phyloP scores from a whole-genome alignment of 2,113 vertebrate genomes.

The Nicator chloris region DNA sequence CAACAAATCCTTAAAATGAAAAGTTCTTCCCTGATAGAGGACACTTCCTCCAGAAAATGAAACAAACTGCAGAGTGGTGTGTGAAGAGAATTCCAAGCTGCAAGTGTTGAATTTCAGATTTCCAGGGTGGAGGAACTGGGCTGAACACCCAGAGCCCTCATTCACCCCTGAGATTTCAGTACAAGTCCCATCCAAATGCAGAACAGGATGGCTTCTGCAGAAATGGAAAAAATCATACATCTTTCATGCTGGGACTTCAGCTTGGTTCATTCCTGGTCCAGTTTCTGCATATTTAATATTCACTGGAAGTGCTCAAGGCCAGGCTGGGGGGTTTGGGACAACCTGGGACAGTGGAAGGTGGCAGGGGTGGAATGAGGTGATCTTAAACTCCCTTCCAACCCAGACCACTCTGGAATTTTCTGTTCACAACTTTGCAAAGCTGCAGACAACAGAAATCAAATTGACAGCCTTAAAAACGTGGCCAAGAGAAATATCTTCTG shows the following conservation, averaged over 20 bases:
- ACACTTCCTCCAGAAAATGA: neutral
- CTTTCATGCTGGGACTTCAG: neutral
- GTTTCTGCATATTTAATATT: neutral
- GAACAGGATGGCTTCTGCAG: neutral
- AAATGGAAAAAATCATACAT: neutral
- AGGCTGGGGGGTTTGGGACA: neutral
- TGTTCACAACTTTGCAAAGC: neutral
- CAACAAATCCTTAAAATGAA: neutral
- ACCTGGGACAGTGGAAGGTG: rapidly evolving
- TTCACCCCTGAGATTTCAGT: neutral
- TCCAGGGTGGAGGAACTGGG: neutral
- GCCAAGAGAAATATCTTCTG: neutral
- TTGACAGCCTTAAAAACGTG: neutral
- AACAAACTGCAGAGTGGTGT: neutral
- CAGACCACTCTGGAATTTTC: neutral
- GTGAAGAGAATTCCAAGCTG: neutral
- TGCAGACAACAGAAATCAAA: rapidly evolving
- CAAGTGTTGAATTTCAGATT: neutral
- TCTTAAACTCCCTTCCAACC: neutral
- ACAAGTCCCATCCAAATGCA: neutral
- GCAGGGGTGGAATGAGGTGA: neutral
- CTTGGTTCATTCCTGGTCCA: neutral
- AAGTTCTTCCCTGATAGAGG: neutral
- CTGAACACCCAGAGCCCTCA: neutral
- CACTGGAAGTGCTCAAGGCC: neutral